Evolutionary conservation across 2,797 vertebrate species (phyloP), one percentile per base, ranked within the genome.

Genomic region (Thaleichthys pacificus): DNA sequence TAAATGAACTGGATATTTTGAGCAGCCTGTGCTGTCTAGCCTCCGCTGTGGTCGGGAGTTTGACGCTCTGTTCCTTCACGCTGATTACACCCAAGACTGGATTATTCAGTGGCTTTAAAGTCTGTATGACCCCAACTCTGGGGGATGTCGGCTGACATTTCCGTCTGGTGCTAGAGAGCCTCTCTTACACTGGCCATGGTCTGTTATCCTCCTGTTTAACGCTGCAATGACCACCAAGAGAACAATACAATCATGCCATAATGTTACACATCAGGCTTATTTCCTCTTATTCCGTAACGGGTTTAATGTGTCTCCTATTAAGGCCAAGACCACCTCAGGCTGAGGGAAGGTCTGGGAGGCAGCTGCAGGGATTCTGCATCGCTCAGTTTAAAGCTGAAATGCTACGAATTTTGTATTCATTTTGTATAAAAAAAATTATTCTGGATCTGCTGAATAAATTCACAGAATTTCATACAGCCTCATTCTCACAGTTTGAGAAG

Each of bases 11-110:
- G 77, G 54, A 68, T 90, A 80, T 89, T 87, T 87, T 88, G 85
- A 86, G 79, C 85, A 67, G 76, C 75, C 64, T 67, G 35, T 80
- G 78, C 83, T 82, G 80, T 77, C 56, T 35, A 67, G 77, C 82
- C 42, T 77, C 72, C n/a, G 28, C 30, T 42, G 32, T 65, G 19
- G 80, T 81, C 74, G 73, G 71, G 81, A 84, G 79, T 83, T 86
- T 3, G n/a, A 71, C n/a, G 73, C 75, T 77, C 82, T 85, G 83
- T 88, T 88, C 83, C 84, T 89, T 88, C 86, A 88, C 80, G 77
- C 89, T 82, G 87, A 89, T 89, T 87, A 88, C 84, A 86, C 81
- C 81, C 81, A 78, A 81, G 71, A 77, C 86, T 77, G 87, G 90
- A 90, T 89, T 88, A 89, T 81, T 86, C 83, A 70, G 74, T 77